Percentiles rank a stretch among this genome's conserved stretches.
phyloP scores from a whole-genome alignment of 2,888 invertebrate species.

The Polietes domitor region DNA sequence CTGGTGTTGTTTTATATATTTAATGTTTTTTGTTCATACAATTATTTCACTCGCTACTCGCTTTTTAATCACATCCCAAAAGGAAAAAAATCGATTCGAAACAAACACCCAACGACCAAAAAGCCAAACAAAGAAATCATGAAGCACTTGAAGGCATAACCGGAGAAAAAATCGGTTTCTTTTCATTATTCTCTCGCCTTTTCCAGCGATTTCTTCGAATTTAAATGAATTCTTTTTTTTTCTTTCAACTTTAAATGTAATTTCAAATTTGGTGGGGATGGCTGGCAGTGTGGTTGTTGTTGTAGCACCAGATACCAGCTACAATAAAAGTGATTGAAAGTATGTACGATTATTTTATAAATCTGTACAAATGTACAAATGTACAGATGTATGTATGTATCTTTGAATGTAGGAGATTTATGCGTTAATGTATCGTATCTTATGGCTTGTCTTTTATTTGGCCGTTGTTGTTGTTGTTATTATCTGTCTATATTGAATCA shows the following conservation, averaged over 20 bases:
- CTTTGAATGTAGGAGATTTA: slow-evolving; percentile 13
- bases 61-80: background rate
- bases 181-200: slow-evolving; percentile 11
- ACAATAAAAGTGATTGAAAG: slow-evolving; percentile 32
- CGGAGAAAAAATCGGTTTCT: slow-evolving; percentile 30
- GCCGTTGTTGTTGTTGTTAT: slow-evolving; percentile 1
- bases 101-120: background rate
- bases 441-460: background rate
- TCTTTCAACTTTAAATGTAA: slow-evolving; percentile 10
- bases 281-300: background rate
- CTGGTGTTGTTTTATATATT: background rate
- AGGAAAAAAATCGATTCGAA: background rate
- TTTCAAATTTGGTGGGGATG: background rate
- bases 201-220: slow-evolving; percentile 1
- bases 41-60: background rate
- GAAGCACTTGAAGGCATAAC: slow-evolving; percentile 63
- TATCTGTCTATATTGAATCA: background rate
- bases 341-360: slow-evolving; percentile 19
- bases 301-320: too few relatives aligned
- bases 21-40: background rate
- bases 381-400: background rate
- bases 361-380: too few relatives aligned
- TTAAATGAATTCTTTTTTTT: slow-evolving; percentile 19
- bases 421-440: slow-evolving; percentile 36
- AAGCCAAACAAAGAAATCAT: slow-evolving; percentile 45